Evolutionary conservation across 1,140 invertebrate genomes (phyloP), one percentile per base, ranked within the genome.

Genomic region (Tachypleus tridentatus): DNA sequence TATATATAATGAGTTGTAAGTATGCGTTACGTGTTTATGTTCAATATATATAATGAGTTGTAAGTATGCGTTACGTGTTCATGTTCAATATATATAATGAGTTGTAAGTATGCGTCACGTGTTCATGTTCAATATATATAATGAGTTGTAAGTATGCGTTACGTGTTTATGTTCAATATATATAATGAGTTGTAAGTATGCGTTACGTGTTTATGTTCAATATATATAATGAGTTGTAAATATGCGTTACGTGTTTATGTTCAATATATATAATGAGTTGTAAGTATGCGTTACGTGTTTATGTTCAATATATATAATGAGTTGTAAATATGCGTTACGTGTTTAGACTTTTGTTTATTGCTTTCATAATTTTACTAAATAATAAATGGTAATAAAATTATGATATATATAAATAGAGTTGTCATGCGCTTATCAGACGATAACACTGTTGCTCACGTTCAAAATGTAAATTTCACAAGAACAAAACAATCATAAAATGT

Each of bases 1-100:
- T 67, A 51, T 60, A 57, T 10, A 58, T 67, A 3, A 67, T 61
- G 47, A 67, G 66, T 47, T 67, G 66, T 67, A 62, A 67, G 66
- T 67, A 29, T 61, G 11, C 29, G 6, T 3, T n/a, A 9, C 29
- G 29, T 29, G 29, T 29, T 29, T 2, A 29, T n/a, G n/a, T n/a
- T n/a, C n/a, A n/a, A 67, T 67, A 51, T 60, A 57, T 10, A 58
- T 67, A 3, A 67, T 61, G 47, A 67, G 66, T 47, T 67, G 66
- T 67, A 62, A 67, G 66, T 67, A 29, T 61, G 11, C 29, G 6
- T 3, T n/a, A 9, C 29, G 29, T 29, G 29, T 29, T 29, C n/a
- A n/a, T n/a, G n/a, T n/a, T n/a, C n/a, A n/a, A 67, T 67, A 51
- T 60, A 57, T 10, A 58, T 67, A 3, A 67, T 61, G 47, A 67